These are phyloP conservation scores for Pomacea maculata DNA, from an alignment of 1,140 invertebrate genomes.

Conservation along the genomic window DNA sequence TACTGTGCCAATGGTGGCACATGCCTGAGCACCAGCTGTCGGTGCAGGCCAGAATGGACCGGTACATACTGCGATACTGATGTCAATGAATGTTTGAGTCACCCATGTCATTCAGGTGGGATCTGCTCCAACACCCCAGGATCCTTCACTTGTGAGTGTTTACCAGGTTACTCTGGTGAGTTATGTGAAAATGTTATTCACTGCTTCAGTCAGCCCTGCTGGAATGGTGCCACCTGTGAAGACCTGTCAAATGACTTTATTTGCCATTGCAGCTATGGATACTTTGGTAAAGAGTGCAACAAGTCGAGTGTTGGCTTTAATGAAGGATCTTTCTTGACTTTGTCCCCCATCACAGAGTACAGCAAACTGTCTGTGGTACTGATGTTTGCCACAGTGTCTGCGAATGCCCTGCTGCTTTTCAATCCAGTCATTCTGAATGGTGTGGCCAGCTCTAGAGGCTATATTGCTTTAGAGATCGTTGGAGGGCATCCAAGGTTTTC, in stretches of 20 bases:
- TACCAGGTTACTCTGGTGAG: slow-evolving; percentile 85
- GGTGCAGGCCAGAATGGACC: slow-evolving; percentile 78
- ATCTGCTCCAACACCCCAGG: slow-evolving; percentile 57
- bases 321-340: slow-evolving; percentile 88
- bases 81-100: slow-evolving; percentile 87
- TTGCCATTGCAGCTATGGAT: slow-evolving; percentile 79
- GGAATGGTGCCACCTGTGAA: slow-evolving; percentile 78
- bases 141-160: slow-evolving; percentile 84
- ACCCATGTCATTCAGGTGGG: slow-evolving; percentile 62
- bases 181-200: slow-evolving; percentile 71
- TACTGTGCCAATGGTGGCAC: slow-evolving; percentile 92
- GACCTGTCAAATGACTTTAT: slow-evolving; percentile 71
- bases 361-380: slow-evolving; percentile 87
- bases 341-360: slow-evolving; percentile 82
- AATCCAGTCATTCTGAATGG: slow-evolving; percentile 77
- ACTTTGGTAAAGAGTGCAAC: slow-evolving; percentile 90
- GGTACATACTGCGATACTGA: slow-evolving; percentile 84
- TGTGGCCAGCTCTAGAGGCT: slow-evolving; percentile 76
- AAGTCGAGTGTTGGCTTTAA: slow-evolving; percentile 88
- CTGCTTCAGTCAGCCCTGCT: slow-evolving; percentile 49
- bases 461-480: slow-evolving; percentile 88
- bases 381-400: slow-evolving; percentile 86
- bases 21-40: slow-evolving; percentile 85
- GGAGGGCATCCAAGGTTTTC: slow-evolving; percentile 86
- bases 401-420: slow-evolving; percentile 85